Evolutionary conservation across 2,113 vertebrate genomes (phyloP), one percentile per base, ranked within the genome.

Genomic region (Halcyon senegalensis): DNA sequence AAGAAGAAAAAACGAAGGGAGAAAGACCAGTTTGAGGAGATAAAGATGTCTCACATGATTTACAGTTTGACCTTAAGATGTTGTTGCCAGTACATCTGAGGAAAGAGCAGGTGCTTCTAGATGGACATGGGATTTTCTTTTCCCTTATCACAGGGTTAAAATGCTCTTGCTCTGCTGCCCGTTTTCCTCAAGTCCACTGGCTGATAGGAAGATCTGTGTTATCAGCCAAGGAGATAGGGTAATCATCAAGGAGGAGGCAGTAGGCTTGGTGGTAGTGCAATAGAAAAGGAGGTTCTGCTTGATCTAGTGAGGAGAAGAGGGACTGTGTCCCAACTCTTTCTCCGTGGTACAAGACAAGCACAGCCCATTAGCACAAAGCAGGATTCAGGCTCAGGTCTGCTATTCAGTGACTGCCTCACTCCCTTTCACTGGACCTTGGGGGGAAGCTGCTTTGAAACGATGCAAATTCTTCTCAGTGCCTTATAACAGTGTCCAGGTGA

Each of bases 61-160:
- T 97, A 94, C 91, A 93, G 80, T 89, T 96, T 96, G 95, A 98
- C 96, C 97, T 98, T 97, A 97, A 97, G 95, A 94, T 97, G 94
- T 73, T 97, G 90, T 97, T 97, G 91, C 72, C 1, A 2, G 59
- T 86, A 41, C 90, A 53, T 97, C 87, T 96, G 73, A 96, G 95
- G 87, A 92, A 93, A 97, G 94, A 97, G 89, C 58, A 94, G 89
- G 9, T 91, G 51, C 84, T 97, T 92, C 72, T 89, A 94, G 90
- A 87, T 77, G 90, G 92, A 79, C 86, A 80, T 67, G 84, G 63
- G 82, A 89, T 96, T 96, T 97, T 94, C 68, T 87, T 95, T 95
- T 91, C 80, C 73, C 92, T 98, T 97, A 98, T 97, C 95, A 96
- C 91, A 96, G 89, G 76, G 93, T 97, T 97, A 95, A 96, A 97